These are phyloP conservation scores for Heliconius charithonia DNA, from an alignment of 2,888 invertebrate genomes.

Conservation along the genomic window DNA sequence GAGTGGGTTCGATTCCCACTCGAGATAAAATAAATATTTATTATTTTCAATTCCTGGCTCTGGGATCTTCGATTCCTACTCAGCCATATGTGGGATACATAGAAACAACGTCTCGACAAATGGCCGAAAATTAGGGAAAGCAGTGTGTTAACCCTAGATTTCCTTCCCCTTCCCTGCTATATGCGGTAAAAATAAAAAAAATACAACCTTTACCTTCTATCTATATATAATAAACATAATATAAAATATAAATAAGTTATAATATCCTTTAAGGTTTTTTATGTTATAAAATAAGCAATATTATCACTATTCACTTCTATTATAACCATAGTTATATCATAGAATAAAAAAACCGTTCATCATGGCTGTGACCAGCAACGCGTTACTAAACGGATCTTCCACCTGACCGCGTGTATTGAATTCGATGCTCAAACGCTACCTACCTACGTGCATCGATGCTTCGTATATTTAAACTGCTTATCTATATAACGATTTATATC, in stretches of 20 bases:
- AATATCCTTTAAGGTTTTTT: background rate
- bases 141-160: background rate
- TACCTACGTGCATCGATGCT: slow-evolving; percentile 25
- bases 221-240: background rate
- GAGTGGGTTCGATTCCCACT: too few species aligned
- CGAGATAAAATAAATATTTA: too few species aligned
- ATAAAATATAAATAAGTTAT: background rate
- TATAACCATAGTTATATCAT: slow-evolving; percentile 14
- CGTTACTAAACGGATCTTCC: slow-evolving; percentile 37
- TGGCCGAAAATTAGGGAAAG: background rate
- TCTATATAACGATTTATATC: background rate
- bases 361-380: slow-evolving; percentile 15
- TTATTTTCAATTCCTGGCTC: too few species aligned
- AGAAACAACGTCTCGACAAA: too few species aligned
- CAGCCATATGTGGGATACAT: too few species aligned
- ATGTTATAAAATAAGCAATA: background rate
- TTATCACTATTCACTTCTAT: slow-evolving; percentile 1
- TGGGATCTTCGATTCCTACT: too few species aligned
- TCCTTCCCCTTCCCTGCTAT: background rate
- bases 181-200: background rate
- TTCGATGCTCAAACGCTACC: slow-evolving; percentile 37
- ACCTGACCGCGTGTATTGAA: slow-evolving; percentile 28
- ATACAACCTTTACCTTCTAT: background rate
- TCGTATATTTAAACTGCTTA: slow-evolving; percentile 30
- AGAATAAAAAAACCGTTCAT: slow-evolving; percentile 14